A percentile compares a stretch with the other conserved stretches of the same genome.
These are phyloP conservation scores for Sphaeridia pumilis DNA, from an alignment of 2,888 invertebrate species.

Conservation along the genomic window DNA sequence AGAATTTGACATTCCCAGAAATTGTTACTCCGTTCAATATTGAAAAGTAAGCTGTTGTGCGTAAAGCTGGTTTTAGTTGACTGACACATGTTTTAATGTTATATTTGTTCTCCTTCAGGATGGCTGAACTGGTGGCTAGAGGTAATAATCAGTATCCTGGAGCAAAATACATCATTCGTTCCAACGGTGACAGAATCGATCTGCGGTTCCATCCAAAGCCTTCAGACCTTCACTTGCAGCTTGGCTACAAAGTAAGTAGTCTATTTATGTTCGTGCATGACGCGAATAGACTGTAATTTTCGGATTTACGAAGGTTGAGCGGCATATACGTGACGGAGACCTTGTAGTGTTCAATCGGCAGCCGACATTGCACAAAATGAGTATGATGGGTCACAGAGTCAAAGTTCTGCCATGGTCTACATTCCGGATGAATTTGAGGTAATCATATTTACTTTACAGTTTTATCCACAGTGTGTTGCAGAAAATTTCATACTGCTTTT, in stretches of 20 bases:
- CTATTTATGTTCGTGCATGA: no score
- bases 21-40: conserved; percentile 99
- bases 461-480: no score
- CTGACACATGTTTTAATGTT: no score
- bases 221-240: conserved; percentile 92
- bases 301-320: no score
- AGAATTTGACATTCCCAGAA: conserved; percentile 98
- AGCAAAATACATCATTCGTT: conserved; percentile 96
- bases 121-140: conserved; percentile 85
- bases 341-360: conserved; percentile 98
- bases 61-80: no score
- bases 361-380: conserved; percentile 99
- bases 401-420: conserved; percentile 99
- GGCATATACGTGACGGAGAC: conserved; percentile 96
- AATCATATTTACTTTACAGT: no score
- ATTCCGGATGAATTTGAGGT: conserved; percentile 92
- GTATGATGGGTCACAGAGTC: conserved; percentile 99
- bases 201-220: conserved; percentile 95
- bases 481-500: no score
- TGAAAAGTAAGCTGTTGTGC: conserved; percentile 73
- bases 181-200: conserved; percentile 98
- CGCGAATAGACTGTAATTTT: no score
- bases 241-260: conserved; percentile 63
- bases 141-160: conserved; percentile 99
- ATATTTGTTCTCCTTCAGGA: no score